Base-by-base conservation (phyloP, 2,888 invertebrate species). In the Xanthorhoe spadicearia region DNA sequence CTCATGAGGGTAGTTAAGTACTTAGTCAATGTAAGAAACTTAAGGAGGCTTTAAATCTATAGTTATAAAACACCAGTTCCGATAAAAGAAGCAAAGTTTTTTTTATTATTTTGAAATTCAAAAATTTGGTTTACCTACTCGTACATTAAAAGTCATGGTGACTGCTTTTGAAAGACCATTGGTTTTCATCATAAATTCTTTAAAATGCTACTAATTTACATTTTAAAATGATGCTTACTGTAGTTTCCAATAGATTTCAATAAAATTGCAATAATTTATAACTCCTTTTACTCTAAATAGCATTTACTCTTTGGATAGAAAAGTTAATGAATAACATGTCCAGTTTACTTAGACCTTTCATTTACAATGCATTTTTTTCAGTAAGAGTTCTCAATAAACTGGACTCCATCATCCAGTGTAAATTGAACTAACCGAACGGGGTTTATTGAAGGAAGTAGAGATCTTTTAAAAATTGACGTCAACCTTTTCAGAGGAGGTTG, bases 401-500 rank as follows among this genome's bases (percentile, higher is more conserved):
- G 74, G 72, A 61, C 51, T 32, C 10, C n/a, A 17, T 7, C 19
- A 48, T 18, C 68, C 68, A 67, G 50, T 61, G n/a, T 64, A 66
- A 28, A n/a, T 43, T 57, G 76, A 68, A 3, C 77, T 71, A 28
- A 65, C 49, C 0, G 0, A 7, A 2, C 28, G 35, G 55, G 0
- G n/a, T 43, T 4, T 17, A 10, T 7, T 17, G 4, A 32, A 51
- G 46, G 2, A 4, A 13, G 4, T 0, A 50, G 56, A 64, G 74
- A 5, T 75, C 78, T 71, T 54, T 38, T 70, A 69, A 75, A 23
- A 63, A 23, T 79, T 77, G 85, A 23, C 50, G 17, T 74, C 72
- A 76, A 75, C 77, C 75, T 81, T 81, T 83, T 76, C 76, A 79
- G 74, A 75, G 77, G 70, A 75, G 77, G 71, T 65, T 77, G 74